Percentiles rank a stretch among this genome's conserved stretches.
These are phyloP conservation scores for Arremon aurantiirostris DNA, from an alignment of 2,797 vertebrate species.

Conservation along the genomic window DNA sequence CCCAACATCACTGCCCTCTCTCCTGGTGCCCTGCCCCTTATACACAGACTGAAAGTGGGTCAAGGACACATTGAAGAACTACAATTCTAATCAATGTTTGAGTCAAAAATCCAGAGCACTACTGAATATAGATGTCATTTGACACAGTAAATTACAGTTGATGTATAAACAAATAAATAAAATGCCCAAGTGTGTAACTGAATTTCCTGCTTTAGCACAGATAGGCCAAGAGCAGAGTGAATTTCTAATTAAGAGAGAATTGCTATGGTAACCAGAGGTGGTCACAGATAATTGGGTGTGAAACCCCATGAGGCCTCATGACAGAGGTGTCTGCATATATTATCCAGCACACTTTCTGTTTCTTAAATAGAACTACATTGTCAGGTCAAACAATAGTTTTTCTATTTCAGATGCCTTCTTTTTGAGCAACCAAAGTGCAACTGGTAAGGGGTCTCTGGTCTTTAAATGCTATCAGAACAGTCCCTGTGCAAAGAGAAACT, in stretches of 20 bases:
- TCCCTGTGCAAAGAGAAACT: neutral
- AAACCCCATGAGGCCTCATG: constrained; percentile 13
- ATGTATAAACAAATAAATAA: neutral
- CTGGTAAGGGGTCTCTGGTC: neutral
- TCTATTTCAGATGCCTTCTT: neutral
- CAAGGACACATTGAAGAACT: neutral
- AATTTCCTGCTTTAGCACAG: neutral
- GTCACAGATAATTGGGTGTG: constrained; percentile 49
- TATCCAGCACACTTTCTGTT: constrained; percentile 23
- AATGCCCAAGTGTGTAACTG: neutral
- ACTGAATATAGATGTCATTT: neutral
- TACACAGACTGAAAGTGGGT: neutral
- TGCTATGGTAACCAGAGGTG: constrained; percentile 60
- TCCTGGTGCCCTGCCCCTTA: neutral
- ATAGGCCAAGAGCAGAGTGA: constrained; percentile 12
- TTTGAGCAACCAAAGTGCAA: neutral
- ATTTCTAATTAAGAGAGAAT: constrained; percentile 55
- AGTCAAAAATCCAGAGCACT: neutral
- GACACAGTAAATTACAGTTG: neutral
- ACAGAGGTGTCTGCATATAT: constrained; percentile 49
- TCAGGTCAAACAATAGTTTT: constrained; percentile 8
- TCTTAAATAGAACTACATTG: constrained; percentile 7
- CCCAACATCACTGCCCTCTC: neutral
- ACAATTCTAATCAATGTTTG: neutral
- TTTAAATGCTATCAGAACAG: neutral